phyloP scores from a whole-genome alignment of 2,888 invertebrate genomes.

The Plemyria rubiginata region DNA sequence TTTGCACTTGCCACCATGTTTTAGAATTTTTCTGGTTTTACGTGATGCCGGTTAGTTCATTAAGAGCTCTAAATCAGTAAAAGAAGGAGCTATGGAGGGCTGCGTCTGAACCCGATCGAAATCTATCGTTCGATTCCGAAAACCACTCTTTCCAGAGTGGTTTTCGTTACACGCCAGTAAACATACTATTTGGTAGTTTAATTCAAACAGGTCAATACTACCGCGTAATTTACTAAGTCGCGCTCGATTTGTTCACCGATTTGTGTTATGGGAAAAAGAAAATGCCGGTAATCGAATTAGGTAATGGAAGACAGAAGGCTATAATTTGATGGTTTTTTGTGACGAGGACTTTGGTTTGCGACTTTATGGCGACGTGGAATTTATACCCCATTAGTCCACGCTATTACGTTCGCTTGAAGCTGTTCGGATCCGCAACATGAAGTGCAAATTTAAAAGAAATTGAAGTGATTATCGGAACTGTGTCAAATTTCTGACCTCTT shows the following conservation, averaged over 20 bases:
- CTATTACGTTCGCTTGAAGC: no score
- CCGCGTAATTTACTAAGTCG: conserved; percentile 11
- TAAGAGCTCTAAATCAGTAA: no score
- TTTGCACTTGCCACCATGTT: no score
- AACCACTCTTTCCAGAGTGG: not conserved
- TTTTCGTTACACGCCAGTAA: conserved; percentile 9
- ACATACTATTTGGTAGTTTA: conserved; percentile 6
- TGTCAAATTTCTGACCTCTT: no score
- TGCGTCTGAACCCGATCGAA: not conserved
- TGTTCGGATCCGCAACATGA: no score
- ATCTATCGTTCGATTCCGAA: not conserved
- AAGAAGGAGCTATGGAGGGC: no score
- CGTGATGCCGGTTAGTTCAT: no score
- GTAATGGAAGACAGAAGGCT: not conserved
- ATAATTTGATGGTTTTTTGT: not conserved
- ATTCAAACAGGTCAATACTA: conserved; percentile 11
- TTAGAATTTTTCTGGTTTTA: no score
- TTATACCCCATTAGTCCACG: no score
- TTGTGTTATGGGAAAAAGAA: conserved; percentile 19
- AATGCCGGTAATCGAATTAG: conserved; percentile 10
- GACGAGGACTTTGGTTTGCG: not conserved
- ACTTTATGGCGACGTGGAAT: not conserved
- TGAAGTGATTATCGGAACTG: no score
- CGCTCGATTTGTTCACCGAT: conserved; percentile 5
- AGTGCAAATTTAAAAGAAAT: no score